Evolutionary conservation across 1,140 invertebrate species (phyloP), one percentile per base, ranked within the genome.

Genomic region (Hetaerina americana): DNA sequence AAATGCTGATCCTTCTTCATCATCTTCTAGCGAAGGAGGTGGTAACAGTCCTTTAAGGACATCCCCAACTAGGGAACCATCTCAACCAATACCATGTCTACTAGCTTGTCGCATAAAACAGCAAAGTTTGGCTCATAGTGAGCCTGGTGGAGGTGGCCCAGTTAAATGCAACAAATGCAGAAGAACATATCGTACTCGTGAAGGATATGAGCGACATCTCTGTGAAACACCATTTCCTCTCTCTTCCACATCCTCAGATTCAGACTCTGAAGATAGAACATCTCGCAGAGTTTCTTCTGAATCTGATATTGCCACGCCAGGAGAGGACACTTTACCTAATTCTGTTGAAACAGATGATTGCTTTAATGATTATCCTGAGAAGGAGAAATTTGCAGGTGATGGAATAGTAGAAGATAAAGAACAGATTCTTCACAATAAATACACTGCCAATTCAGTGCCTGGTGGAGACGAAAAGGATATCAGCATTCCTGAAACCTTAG

Each of bases 81-180:
- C 0, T 80, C 81, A 40, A 79, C 81, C 68, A 80, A 82, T 73
- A 78, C 85, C 29, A 84, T 83, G 18, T 78, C 81, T 73, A 77
- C 78, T 71, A 1, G 24, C 22, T 18, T 22, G 29, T 66, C 26
- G 27, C 26, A 24, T n/a, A 3, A 71, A 66, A 22, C 24, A 57
- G 22, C 69, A 28, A 22, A 22, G 27, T 29, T 70, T 27, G 69
- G 27, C 26, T 22, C 22, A 27, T 40, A 70, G 28, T 22, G 69
- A 70, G 31, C 22, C 40, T 57, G 40, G 40, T 57, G 76, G 79
- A 25, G 89, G 90, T 75, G 87, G 86, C 74, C 90, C 92, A 22
- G 93, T 95, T 0, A 92, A 90, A 76, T 96, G 95, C 81, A 87
- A 89, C 74, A 86, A 90, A 70, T 97, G 95, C 79, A 91, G 92